Evolutionary conservation across 2,113 vertebrate genomes (phyloP).

Genomic region (Lamprotornis superbus): DNA sequence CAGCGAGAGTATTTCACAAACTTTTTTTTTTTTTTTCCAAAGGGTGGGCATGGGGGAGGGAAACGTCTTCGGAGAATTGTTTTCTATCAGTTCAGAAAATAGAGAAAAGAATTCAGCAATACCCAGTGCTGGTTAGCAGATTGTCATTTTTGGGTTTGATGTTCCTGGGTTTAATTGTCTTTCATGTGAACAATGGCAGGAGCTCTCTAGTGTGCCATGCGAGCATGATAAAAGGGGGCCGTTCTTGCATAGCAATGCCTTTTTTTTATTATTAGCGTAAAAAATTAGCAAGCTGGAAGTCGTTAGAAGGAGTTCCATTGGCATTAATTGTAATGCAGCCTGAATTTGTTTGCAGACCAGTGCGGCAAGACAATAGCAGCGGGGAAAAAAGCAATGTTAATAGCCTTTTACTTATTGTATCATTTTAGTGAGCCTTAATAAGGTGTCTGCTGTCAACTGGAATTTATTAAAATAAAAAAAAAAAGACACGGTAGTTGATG

Average conservation of each 20-base stretch:
- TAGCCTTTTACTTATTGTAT: constrained; percentile 84
- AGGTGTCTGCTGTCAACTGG: constrained; percentile 84
- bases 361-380: constrained; percentile 82
- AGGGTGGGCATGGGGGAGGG: constrained; percentile 61
- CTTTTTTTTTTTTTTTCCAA: not conserved
- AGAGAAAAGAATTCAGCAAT: constrained; percentile 74
- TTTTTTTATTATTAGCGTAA: constrained; percentile 91
- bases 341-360: constrained; percentile 84
- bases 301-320: constrained; percentile 84
- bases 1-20: constrained; percentile 72
- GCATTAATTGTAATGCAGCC: constrained; percentile 81
- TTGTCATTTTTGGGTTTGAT: constrained; percentile 91
- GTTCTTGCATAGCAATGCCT: constrained; percentile 88
- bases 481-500: constrained; percentile 87
- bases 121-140: constrained; percentile 84
- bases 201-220: constrained; percentile 82
- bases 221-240: constrained; percentile 78
- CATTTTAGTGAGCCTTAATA: constrained; percentile 85
- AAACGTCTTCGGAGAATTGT: constrained; percentile 80
- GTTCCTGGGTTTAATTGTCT: constrained; percentile 92
- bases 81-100: constrained; percentile 79
- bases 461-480: constrained; percentile 83
- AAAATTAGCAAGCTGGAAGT: constrained; percentile 92
- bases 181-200: constrained; percentile 90
- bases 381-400: constrained; percentile 80